Percentiles rank a stretch among this genome's conserved stretches.
phyloP scores from a whole-genome alignment of 1,140 invertebrate species.

The Melipona quadrifasciata region DNA sequence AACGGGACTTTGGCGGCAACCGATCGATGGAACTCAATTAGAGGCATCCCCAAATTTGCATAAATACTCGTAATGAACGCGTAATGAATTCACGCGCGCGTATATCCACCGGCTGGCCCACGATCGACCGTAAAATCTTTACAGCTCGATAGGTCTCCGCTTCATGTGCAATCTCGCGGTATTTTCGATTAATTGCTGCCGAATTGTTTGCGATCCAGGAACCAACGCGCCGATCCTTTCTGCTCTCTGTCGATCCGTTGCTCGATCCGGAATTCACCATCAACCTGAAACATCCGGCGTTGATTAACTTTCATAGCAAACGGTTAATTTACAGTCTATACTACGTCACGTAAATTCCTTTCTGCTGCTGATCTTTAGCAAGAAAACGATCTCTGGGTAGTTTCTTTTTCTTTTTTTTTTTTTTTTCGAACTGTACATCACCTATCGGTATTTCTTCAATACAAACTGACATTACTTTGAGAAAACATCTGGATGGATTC shows the following conservation, averaged over 20 bases:
- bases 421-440: too few relatives aligned
- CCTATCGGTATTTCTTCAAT: too few relatives aligned
- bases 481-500: too few relatives aligned
- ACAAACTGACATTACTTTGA: too few relatives aligned
- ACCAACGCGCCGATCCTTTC: neutral
- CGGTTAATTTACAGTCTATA: slow-evolving; percentile 23
- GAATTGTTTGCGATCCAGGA: slow-evolving; percentile 65
- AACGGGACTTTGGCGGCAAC: slow-evolving; percentile 57
- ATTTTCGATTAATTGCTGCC: slow-evolving; percentile 69
- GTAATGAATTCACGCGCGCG: slow-evolving; percentile 42
- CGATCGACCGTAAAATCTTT: slow-evolving; percentile 42
- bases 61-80: slow-evolving; percentile 66
- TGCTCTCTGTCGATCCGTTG: neutral
- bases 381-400: neutral
- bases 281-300: slow-evolving; percentile 24
- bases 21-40: slow-evolving; percentile 65
- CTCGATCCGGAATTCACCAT: slow-evolving; percentile 4
- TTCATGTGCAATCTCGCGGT: slow-evolving; percentile 39
- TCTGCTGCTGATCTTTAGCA: neutral
- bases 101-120: neutral
- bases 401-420: too few relatives aligned
- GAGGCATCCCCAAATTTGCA: slow-evolving; percentile 67
- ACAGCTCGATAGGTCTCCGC: neutral
- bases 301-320: slow-evolving; percentile 35
- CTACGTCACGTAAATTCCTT: neutral